Evolutionary conservation across 2,888 invertebrate species (phyloP), one percentile per base, ranked within the genome.

Genomic region (Diaphora mendica): DNA sequence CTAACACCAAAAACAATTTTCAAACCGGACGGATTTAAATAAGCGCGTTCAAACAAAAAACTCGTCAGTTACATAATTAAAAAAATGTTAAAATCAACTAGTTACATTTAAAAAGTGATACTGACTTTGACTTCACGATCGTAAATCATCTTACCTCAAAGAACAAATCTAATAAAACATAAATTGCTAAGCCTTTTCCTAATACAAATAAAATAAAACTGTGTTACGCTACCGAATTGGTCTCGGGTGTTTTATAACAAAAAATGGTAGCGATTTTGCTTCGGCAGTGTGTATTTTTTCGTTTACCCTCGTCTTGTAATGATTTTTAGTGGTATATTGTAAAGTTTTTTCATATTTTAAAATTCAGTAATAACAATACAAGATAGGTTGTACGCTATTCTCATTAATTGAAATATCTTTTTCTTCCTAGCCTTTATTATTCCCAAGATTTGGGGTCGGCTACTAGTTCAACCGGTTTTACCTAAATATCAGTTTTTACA

Each of bases 151-250:
- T 88, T 86, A 88, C 83, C 75, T 79, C 74, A 86, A 86, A 89
- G 91, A 88, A 88, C 87, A 80, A 82, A 85, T 82, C 88, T 88
- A 89, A 92, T 88, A 87, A 89, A 83, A 88, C 90, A 88, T 91
- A 92, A 93, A 91, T 87, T 88, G 90, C 83, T 85, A 88, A 86
- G 84, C 85, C 85, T 88, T 90, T 89, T 80, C 81, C 83, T 85
- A 82, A 87, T 85, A 86, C 79, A 93, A 93, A 93, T 88, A 92
- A 92, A 92, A 83, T 86, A 91, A 92, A 91, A 90, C 86, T 85
- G 79, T 88, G 90, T 87, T 83, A 80, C 79, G 94, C 94, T 94
- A 93, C 93, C 89, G 93, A 91, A 91, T 90, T 88, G 87, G 89
- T 85, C 87, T 80, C 87, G 90, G 88, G 80, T 77, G 82, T 89